A percentile compares a stretch with the other conserved stretches of the same genome.
These are phyloP conservation scores for Noctuana brunneofusca DNA, from an alignment of 2,888 invertebrate genomes.

Conservation along the genomic window DNA sequence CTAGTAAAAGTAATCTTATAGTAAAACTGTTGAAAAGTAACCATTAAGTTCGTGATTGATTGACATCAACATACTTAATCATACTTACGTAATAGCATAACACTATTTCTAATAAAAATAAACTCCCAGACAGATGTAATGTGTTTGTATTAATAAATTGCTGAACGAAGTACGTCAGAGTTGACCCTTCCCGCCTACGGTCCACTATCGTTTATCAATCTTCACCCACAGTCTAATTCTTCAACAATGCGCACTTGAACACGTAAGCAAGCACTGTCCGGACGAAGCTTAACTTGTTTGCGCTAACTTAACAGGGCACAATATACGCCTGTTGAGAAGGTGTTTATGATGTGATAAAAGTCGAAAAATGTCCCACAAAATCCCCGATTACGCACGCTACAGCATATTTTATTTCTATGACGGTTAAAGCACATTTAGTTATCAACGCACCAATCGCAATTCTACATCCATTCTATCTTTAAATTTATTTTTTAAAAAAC, in stretches of 20 bases:
- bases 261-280: slow-evolving; percentile 30
- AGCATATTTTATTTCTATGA: neutral
- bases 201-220: slow-evolving; percentile 59
- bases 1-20: too few species aligned
- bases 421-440: neutral
- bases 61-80: too few species aligned
- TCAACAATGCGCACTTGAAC: slow-evolving; percentile 36
- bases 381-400: neutral
- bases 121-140: too few species aligned
- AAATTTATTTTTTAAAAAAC: slow-evolving; percentile 15
- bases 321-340: slow-evolving; percentile 10
- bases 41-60: too few species aligned
- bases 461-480: neutral
- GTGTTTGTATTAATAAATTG: too few species aligned
- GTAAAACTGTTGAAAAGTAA: too few species aligned
- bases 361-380: neutral
- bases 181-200: slow-evolving; percentile 51
- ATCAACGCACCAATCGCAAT: neutral
- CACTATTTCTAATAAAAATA: neutral
- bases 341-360: neutral
- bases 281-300: slow-evolving; percentile 22
- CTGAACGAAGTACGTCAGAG: slow-evolving; percentile 19
- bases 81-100: too few species aligned
- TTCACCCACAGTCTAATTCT: slow-evolving; percentile 49
- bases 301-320: slow-evolving; percentile 6